phyloP scores from a whole-genome alignment of 2,888 invertebrate genomes.

The Troilus luridus region DNA sequence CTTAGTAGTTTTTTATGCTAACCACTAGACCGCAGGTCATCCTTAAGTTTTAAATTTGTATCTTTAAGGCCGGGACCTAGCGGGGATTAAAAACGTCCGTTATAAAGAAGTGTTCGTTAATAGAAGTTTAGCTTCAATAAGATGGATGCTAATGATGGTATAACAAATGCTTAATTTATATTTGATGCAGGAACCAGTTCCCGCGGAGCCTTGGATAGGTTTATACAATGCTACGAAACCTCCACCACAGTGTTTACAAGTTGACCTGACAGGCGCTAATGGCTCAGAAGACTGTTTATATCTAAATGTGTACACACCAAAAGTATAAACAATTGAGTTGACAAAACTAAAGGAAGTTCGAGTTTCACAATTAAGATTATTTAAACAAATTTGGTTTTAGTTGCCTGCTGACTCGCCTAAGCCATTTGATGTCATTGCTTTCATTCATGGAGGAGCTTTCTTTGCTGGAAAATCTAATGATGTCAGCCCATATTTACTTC shows the following conservation, averaged over 20 bases:
- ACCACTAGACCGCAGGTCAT: too few relatives aligned
- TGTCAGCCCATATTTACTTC: not conserved
- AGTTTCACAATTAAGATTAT: not conserved
- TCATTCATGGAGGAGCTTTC: slow-evolving; percentile 52
- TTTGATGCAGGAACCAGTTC: slow-evolving; percentile 58
- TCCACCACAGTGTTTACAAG: slow-evolving; percentile 60
- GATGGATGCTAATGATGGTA: not conserved
- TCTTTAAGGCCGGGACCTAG: too few relatives aligned
- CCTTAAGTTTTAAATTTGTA: too few relatives aligned
- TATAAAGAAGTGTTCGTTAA: too few relatives aligned
- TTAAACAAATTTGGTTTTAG: not conserved
- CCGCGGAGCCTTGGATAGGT: slow-evolving; percentile 58
- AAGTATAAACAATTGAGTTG: not conserved
- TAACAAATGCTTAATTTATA: not conserved
- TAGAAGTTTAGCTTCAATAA: too few relatives aligned
- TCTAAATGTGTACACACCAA: slow-evolving; percentile 62
- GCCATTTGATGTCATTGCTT: slow-evolving; percentile 22
- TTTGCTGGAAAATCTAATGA: not conserved
- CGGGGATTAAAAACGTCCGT: too few relatives aligned
- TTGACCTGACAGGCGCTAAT: not conserved
- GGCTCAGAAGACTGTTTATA: slow-evolving; percentile 62
- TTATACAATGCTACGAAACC: slow-evolving; percentile 58
- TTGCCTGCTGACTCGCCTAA: not conserved
- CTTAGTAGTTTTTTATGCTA: too few relatives aligned
- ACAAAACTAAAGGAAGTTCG: not conserved